Evolutionary conservation across 2,113 vertebrate species (phyloP), one percentile per base, ranked within the genome.

Genomic region (Diadophis punctatus): DNA sequence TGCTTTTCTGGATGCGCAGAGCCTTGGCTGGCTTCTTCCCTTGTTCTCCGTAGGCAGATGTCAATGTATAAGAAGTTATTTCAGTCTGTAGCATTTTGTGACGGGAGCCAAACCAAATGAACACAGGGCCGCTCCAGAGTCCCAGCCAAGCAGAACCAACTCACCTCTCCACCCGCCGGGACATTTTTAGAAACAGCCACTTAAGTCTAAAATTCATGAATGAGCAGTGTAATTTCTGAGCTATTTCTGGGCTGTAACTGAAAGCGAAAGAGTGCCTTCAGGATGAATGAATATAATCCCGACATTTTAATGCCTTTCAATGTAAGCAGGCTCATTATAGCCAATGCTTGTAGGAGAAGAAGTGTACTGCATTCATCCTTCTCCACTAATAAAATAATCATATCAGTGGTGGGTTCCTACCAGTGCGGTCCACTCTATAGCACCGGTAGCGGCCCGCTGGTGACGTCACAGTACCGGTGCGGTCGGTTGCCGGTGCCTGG

Each of bases 121-220:
- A 94, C 94, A 94, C 97, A 96, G 96, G 95, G 96, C 95, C 96
- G 94, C 60, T 96, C 93, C 94, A 93, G 95, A 22, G 88, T 74
- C 92, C 90, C 95, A 0, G 96, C 96, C 97, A 97, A 97, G 92
- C 94, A 96, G 96, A 97, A 97, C 94, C 87, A 94, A 93, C 74
- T 92, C 93, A 96, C 95, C 95, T 92, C 56, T 56, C 94, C 95
- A 93, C 94, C 94, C 96, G 94, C 96, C 95, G 95, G 95, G 95
- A 96, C 93, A 95, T 95, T 96, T 97, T 96, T 97, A 93, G 96
- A 97, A 93, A 94, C 94, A 97, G 95, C 96, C 96, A 96, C 94
- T 97, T 96, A 96, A 94, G 95, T 93, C 95, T 96, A 96, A 95
- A 96, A 96, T 95, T 94, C 95, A 96, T 97, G 96, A 97, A 97